Base-by-base conservation (phyloP, 1,140 invertebrate genomes). In the Augochlora pura region DNA sequence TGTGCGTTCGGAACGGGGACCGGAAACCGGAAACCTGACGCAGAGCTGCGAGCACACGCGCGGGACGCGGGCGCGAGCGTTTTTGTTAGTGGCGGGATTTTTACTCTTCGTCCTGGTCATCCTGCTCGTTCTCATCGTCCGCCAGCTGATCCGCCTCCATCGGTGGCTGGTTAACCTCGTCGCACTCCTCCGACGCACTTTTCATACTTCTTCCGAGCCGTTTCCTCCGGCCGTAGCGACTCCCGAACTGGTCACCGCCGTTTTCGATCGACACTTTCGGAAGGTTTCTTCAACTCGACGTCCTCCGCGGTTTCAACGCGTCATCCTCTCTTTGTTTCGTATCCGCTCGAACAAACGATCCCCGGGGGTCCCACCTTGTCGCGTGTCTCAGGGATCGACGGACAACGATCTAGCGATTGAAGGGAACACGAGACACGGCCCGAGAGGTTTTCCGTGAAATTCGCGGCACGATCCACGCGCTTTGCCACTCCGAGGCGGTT, bases 401-500 rank as follows among this genome's bases (percentile, higher is more conserved):
- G 4, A 16, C 49, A 6, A 4, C 14, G 49, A 18, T 52, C 49
- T 16, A 39, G 38, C 16, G 59, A 38, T 27, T 4, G 5, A 4
- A 38, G 9, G 9, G 23, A 10, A 18, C 32, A 38, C 12, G 68
- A 32, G 49, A 46, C 1, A 46, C 42, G 12, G 42, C 42, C 3
- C 12, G 49, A 46, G 18, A 18, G 54, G n/a, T 60, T 74, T 66
- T 57, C 52, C 16, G 78, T 49, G 73, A 81, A 83, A 81, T 81
- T 21, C 77, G 71, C 68, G 71, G 77, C 79, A 70, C 83, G 87
- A 91, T 88, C 87, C 89, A 86, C 91, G 87, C 87, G 83, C 84
- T 83, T 86, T 86, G 88, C 86, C 88, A 89, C 88, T 88, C 88
- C 85, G 87, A 90, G 89, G 84, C 90, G 88, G 81, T 92, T 92